Evolutionary conservation across 2,797 vertebrate species (phyloP).

Genomic region (Philypnodon macrostomus): DNA sequence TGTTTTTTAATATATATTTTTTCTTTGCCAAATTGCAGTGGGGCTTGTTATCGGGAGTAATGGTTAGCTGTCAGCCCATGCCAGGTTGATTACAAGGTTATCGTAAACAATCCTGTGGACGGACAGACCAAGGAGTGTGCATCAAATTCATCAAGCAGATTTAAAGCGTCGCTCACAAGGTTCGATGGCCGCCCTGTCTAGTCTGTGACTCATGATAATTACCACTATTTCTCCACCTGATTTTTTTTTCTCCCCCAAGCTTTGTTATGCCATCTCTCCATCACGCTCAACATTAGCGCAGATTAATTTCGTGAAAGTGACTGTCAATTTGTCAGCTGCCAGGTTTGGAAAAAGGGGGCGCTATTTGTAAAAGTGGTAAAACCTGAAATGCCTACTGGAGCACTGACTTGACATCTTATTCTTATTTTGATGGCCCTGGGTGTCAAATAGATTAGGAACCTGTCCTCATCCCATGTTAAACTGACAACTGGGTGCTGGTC

Average conservation of each 20-base stretch:
- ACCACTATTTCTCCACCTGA: conserved; percentile 53
- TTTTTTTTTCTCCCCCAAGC: conserved; percentile 52
- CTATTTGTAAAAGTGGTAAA: conserved; percentile 24
- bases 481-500: neutral
- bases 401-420: conserved; percentile 26
- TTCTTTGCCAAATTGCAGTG: conserved; percentile 82
- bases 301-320: conserved; percentile 38
- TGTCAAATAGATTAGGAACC: conserved; percentile 1
- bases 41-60: conserved; percentile 82
- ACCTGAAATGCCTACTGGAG: conserved; percentile 4
- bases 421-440: neutral
- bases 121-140: conserved; percentile 53
- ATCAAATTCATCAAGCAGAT: conserved; percentile 80
- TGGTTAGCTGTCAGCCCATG: conserved; percentile 78
- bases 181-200: conserved; percentile 46
- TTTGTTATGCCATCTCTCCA: conserved; percentile 47
- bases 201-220: conserved; percentile 63
- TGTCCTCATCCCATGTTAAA: neutral
- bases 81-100: conserved; percentile 85
- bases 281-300: conserved; percentile 42
- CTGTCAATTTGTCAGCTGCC: conserved; percentile 41
- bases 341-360: conserved; percentile 14
- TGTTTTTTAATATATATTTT: conserved; percentile 43
- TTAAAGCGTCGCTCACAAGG: conserved; percentile 64
- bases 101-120: conserved; percentile 82